A percentile compares a stretch with the other conserved stretches of the same genome.
Evolutionary conservation across 2,113 vertebrate species (phyloP).

Genomic region (Conger conger): DNA sequence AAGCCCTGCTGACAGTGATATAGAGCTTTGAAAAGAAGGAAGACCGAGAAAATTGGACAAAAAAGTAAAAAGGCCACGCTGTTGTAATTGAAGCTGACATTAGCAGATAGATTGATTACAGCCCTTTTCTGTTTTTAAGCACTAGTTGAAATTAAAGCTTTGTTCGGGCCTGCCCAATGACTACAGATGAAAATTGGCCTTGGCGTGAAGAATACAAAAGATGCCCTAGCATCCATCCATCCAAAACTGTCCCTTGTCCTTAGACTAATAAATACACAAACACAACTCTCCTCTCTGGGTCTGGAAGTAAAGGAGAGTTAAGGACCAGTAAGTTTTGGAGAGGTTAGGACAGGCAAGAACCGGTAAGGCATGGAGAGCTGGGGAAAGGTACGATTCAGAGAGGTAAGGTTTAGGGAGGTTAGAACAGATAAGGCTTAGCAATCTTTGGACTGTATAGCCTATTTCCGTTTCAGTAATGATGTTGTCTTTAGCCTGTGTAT

Average conservation of each 20-base stretch:
- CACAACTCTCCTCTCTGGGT: neutral
- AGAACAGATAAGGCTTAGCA: neutral
- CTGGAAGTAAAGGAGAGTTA: neutral
- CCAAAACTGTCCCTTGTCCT: neutral
- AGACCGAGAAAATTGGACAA: neutral
- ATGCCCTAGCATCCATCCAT: neutral
- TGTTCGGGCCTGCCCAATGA: constrained; percentile 31
- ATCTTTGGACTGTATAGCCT: too few relatives aligned
- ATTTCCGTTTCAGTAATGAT: neutral
- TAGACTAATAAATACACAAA: neutral
- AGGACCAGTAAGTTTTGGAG: neutral
- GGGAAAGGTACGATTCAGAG: neutral
- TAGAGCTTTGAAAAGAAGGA: constrained; percentile 45
- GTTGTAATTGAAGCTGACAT: constrained; percentile 55
- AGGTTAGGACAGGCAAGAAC: neutral
- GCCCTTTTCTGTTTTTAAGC: constrained; percentile 51
- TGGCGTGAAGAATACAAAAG: neutral
- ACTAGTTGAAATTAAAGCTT: constrained; percentile 46
- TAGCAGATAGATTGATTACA: constrained; percentile 57
- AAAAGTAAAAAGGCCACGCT: constrained; percentile 28
- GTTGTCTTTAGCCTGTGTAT: neutral
- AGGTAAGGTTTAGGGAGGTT: neutral
- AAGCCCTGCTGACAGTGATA: constrained; percentile 54
- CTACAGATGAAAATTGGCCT: neutral
- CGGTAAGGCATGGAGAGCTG: neutral